Conservation (phyloP, 2,888 invertebrate species). For the Cyrtodaria siliqua region DNA sequence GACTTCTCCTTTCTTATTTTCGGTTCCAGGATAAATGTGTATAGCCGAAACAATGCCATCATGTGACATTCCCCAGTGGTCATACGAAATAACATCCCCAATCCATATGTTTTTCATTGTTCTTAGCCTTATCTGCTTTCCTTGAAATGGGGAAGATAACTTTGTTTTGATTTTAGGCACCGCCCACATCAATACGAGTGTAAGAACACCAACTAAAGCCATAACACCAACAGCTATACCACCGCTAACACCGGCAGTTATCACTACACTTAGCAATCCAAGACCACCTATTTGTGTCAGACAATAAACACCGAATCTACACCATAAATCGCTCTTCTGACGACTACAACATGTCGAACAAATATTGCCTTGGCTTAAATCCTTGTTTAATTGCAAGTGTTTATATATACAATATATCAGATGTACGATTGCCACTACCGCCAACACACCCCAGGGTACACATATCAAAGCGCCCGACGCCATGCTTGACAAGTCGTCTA, state of each 20-base stretch:
- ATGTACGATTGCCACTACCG: slow-evolving; percentile 10
- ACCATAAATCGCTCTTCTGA: slow-evolving; percentile 29
- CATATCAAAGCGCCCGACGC: background rate
- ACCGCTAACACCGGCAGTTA: slow-evolving; percentile 2
- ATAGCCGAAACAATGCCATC: slow-evolving; percentile 31
- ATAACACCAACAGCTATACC: slow-evolving; percentile 25
- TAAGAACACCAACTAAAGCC: slow-evolving; percentile 6
- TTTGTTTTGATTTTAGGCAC: slow-evolving; percentile 12
- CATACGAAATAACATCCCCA: slow-evolving; percentile 34
- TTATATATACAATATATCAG: slow-evolving; percentile 27
- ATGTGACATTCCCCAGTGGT: slow-evolving; percentile 6
- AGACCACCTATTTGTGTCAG: slow-evolving; percentile 26
- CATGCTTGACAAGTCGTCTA: slow-evolving; percentile 28
- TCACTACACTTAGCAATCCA: slow-evolving; percentile 20
- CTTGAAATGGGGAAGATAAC: slow-evolving; percentile 35
- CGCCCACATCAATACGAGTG: slow-evolving; percentile 15
- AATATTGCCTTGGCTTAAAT: slow-evolving; percentile 5
- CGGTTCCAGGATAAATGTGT: background rate
- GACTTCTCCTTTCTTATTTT: slow-evolving; percentile 19
- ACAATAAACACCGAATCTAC: slow-evolving; percentile 19
- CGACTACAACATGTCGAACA: slow-evolving; percentile 28
- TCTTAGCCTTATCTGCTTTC: slow-evolving; percentile 14
- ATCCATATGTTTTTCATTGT: slow-evolving; percentile 10
- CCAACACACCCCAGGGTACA: slow-evolving; percentile 25
- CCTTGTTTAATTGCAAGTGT: slow-evolving; percentile 23